Conservation (phyloP, 2,797 vertebrate genomes). For the Macropus fuliginosus region DNA sequence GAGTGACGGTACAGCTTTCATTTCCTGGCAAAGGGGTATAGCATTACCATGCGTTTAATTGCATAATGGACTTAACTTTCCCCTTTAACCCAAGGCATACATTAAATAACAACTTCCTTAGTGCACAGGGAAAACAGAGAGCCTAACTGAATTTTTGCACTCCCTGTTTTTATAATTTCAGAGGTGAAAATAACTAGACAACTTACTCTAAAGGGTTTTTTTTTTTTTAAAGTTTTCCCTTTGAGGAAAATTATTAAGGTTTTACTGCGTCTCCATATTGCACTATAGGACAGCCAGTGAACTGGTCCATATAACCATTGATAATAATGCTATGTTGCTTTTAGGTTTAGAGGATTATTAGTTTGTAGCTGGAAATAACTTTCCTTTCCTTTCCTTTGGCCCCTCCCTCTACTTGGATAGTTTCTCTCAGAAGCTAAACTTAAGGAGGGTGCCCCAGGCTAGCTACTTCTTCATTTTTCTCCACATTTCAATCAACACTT, state of each 20-base stretch:
- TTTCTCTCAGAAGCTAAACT: not conserved
- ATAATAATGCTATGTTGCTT: not conserved
- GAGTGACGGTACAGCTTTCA: not conserved
- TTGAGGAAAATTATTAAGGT: not conserved
- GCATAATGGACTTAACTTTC: not conserved
- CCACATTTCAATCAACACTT: not conserved
- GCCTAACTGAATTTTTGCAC: not conserved
- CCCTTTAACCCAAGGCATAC: not conserved
- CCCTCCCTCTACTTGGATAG: not conserved
- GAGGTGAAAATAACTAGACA: not conserved
- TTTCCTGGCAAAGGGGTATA: constrained; percentile 38
- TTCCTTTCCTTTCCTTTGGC: not conserved
- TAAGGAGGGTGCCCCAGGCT: not conserved
- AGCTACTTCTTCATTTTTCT: not conserved
- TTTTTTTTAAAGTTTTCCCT: not conserved
- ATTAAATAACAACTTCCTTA: not conserved
- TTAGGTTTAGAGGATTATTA: not conserved
- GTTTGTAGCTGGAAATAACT: not conserved
- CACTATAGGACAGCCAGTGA: not conserved
- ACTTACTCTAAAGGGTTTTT: not conserved
- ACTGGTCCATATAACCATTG: not conserved
- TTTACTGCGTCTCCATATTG: not conserved
- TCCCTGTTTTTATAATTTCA: not conserved
- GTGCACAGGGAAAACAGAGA: not conserved
- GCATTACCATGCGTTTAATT: constrained; percentile 7